Conservation (phyloP, 2,113 vertebrate genomes). For the Gadus chalcogrammus region DNA sequence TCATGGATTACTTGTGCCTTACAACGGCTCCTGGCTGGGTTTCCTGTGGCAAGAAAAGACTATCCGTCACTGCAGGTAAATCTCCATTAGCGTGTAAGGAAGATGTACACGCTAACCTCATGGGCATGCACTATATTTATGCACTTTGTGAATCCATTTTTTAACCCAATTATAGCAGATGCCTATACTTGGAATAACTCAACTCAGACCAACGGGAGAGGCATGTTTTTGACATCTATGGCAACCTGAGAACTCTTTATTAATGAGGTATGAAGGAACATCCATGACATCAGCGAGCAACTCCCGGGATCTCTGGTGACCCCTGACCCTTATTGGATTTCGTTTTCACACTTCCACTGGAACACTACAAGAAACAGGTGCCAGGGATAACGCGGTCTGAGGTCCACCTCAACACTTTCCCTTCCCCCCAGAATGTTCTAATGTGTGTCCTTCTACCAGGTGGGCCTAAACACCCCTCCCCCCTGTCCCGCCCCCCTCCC, state of each 20-base stretch:
- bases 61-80: not conserved
- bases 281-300: not conserved
- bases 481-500: no score
- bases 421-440: not conserved
- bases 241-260: not conserved
- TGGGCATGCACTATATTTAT: not conserved
- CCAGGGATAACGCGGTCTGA: no score
- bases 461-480: not conserved
- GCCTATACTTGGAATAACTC: not conserved
- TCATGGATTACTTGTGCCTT: not conserved
- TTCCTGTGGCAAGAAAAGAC: not conserved
- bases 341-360: not conserved
- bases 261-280: not conserved
- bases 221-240: not conserved
- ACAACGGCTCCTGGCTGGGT: not conserved
- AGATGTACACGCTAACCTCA: not conserved
- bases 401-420: no score
- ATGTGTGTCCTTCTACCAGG: not conserved
- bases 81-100: not conserved
- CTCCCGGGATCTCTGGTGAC: not conserved
- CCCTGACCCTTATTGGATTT: not conserved
- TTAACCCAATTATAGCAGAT: not conserved
- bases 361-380: no score
- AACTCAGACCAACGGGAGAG: not conserved
- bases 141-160: not conserved